These are phyloP conservation scores for Lithophane socia DNA, from an alignment of 2,888 invertebrate species.

Conservation along the genomic window DNA sequence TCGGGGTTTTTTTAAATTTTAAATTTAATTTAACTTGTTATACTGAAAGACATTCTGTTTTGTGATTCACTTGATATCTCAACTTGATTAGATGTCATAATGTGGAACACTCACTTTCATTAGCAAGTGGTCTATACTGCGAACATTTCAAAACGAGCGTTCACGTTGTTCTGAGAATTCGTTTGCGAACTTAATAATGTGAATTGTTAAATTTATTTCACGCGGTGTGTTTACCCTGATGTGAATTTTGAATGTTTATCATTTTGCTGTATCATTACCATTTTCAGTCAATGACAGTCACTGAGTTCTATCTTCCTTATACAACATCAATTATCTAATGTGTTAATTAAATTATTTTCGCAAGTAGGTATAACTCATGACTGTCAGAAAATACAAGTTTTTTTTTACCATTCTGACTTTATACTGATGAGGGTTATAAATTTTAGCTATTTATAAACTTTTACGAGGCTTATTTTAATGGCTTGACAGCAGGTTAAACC, in stretches of 20 bases:
- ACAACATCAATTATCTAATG: neutral
- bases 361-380: neutral
- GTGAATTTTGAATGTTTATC: neutral
- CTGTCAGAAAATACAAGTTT: neutral
- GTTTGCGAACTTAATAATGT: neutral
- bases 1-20: too few relatives aligned
- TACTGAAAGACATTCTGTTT: slow-evolving; percentile 10
- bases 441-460: slow-evolving; percentile 49
- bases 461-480: slow-evolving; percentile 41
- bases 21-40: too few relatives aligned
- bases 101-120: neutral
- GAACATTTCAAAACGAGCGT: neutral
- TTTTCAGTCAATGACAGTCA: neutral
- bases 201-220: neutral
- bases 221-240: too few relatives aligned
- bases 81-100: slow-evolving; percentile 11
- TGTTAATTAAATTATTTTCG: neutral
- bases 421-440: slow-evolving; percentile 35
- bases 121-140: too few relatives aligned
- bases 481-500: slow-evolving; percentile 16
- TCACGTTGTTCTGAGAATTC: neutral
- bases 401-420: neutral
- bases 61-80: slow-evolving; percentile 4
- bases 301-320: neutral
- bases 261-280: neutral